These are phyloP conservation scores for Clupea harengus DNA, from an alignment of 2,113 vertebrate genomes.

Conservation along the genomic window DNA sequence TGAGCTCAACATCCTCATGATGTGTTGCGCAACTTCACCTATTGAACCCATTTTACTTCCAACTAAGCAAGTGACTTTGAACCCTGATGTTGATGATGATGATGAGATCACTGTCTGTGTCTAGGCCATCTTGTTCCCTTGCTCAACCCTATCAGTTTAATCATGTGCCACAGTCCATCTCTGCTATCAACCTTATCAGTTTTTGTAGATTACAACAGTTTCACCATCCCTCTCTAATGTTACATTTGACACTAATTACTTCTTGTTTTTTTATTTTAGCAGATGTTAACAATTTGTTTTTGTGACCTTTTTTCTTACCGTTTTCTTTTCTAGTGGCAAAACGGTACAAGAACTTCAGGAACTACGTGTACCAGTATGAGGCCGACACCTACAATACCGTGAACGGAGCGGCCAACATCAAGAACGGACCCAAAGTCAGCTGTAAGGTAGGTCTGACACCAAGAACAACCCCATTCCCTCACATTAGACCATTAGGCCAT, in stretches of 20 bases:
- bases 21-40: not conserved
- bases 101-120: not conserved
- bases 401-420: conserved; percentile 70
- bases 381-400: conserved; percentile 78
- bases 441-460: conserved; percentile 75
- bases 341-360: conserved; percentile 80
- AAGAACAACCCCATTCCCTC: not conserved
- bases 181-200: not conserved
- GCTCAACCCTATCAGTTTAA: conserved; percentile 29
- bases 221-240: not conserved
- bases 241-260: conserved; percentile 18
- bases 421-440: conserved; percentile 76
- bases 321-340: conserved; percentile 74
- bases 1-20: conserved; percentile 10
- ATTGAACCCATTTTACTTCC: conserved; percentile 9
- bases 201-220: conserved; percentile 11
- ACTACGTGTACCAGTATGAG: conserved; percentile 82
- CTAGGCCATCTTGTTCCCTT: not conserved
- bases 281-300: not conserved
- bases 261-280: conserved; percentile 5
- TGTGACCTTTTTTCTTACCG: conserved; percentile 7
- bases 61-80: conserved; percentile 22
- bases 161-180: conserved; percentile 10
- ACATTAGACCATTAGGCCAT: not conserved
- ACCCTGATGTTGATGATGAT: conserved; percentile 5